Base-by-base conservation (phyloP, 92 coral and sea anemone species). In the Phenganax marumi region DNA sequence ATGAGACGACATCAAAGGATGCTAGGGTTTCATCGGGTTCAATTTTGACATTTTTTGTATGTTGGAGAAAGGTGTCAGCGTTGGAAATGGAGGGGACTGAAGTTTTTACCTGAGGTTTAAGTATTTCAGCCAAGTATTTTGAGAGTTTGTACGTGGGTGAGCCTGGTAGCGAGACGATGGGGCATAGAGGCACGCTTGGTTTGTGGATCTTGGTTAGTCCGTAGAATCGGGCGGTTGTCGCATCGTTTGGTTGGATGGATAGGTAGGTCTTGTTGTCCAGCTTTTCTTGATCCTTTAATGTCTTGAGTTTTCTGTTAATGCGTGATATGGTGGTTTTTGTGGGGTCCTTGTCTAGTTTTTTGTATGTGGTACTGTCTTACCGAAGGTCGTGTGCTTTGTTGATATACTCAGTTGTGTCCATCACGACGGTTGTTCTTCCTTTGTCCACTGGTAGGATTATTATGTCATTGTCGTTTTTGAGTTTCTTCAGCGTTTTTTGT, bases 381-480 rank as follows among this genome's bases (percentile, higher is more conserved):
- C 52, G 68, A 3, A 49, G 82, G 18, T 9, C 19, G 0, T 23
- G 54, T 0, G 82, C 82, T 77, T 77, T 77, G 50, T 55, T 39
- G 8, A 77, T 77, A 49, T 77, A 21, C 8, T 77, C 82, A 1
- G 25, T 39, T 33, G 9, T 55, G 82, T 56, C 23, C 82, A 77
- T 77, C 3, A 77, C 82, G 1, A 77, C 82, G 4, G 82, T 58
- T 24, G 16, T 23, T 68, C 82, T 68, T 22, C 82, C 82, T 77
- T 77, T 77, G 49, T 77, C 82, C 1, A 52, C 81, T 51, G 81
- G 70, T 12, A 76, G 81, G 52, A 76, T 76, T 46, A 76, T 53
- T 25, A 76, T 76, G 46, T 39, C 19, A n/a, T 19, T 51, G 68
- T 76, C 81, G 1, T 76, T 52, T 26, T 0, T 7, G 0, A 76